phyloP scores from a whole-genome alignment of 2,113 vertebrate species.

The Microcebus lehilahytsara region DNA sequence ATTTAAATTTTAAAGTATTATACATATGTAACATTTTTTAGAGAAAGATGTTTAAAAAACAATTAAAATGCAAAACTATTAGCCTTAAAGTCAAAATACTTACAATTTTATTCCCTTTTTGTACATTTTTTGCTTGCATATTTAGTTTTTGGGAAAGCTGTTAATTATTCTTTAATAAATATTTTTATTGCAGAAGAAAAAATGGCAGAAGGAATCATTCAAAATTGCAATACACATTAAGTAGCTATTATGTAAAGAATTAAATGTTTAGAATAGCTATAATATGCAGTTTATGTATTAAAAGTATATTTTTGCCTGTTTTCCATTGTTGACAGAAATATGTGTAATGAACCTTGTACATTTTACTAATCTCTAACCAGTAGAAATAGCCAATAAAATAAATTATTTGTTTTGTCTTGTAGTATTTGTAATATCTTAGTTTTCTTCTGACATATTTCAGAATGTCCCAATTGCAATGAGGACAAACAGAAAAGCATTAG shows the following conservation, averaged over 20 bases:
- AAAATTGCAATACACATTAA: neutral
- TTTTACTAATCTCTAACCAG: conserved; percentile 40
- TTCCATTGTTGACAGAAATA: conserved; percentile 14
- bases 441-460: conserved; percentile 62
- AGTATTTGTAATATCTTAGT: conserved; percentile 53
- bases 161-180: neutral
- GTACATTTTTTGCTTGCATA: neutral
- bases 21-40: neutral
- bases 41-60: neutral
- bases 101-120: neutral
- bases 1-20: neutral
- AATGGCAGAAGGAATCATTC: neutral
- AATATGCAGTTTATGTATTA: conserved; percentile 12
- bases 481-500: conserved; percentile 65
- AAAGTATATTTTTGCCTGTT: conserved; percentile 28
- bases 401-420: conserved; percentile 19
- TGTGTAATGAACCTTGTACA: neutral
- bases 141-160: neutral
- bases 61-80: neutral
- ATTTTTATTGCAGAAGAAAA: neutral
- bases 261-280: neutral
- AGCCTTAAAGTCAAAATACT: conserved; percentile 3
- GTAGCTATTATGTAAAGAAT: neutral
- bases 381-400: conserved; percentile 47
- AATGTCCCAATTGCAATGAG: conserved; percentile 56